Evolutionary conservation across 2,113 vertebrate genomes (phyloP), one percentile per base, ranked within the genome.

Genomic region (Podilymbus podiceps): DNA sequence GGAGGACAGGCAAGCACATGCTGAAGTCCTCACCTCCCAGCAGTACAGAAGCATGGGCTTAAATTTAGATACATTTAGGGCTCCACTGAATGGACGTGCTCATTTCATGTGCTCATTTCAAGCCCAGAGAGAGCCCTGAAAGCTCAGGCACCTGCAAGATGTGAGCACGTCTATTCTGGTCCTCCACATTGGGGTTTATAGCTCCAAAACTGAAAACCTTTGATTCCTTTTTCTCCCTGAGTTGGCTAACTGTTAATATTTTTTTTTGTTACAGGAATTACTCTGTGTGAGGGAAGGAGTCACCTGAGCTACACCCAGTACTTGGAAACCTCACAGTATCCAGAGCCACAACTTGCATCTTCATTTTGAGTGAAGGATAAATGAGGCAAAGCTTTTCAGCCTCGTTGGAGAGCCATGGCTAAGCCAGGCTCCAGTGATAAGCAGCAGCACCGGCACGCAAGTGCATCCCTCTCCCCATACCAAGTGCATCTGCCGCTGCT

Each of bases 181-280:
- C 47, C 71, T 74, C n/a, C 38, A 62, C 6, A 3, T 5, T 2
- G 66, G 67, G 42, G 16, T 52, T 86, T 44, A n/a, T 15, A 67
- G 14, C 35, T 96, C 92, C 85, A 71, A 89, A 96, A 95, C 88
- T 93, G 82, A 86, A 96, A 95, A 79, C 31, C 12, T 77, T 80
- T 30, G 71, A 94, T 75, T 94, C 64, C 52, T 75, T 87, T 92
- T 93, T 89, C 53, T 91, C 27, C 72, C 10, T 16, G 1, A 63
- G 24, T 15, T 11, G 4, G 60, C 40, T 52, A 82, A 71, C 71
- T 64, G 62, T 33, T 75, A 56, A 87, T 60, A 62, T 71, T 24
- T 86, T 38, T 38, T 38, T 38, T 38, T 38, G 64, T 59, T 44
- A 46, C 74, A 93, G 91, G 78, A 97, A 95, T 85, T 4, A 30